These are phyloP conservation scores for Cetoscarus ocellatus DNA, from an alignment of 2,797 vertebrate genomes.

Conservation along the genomic window DNA sequence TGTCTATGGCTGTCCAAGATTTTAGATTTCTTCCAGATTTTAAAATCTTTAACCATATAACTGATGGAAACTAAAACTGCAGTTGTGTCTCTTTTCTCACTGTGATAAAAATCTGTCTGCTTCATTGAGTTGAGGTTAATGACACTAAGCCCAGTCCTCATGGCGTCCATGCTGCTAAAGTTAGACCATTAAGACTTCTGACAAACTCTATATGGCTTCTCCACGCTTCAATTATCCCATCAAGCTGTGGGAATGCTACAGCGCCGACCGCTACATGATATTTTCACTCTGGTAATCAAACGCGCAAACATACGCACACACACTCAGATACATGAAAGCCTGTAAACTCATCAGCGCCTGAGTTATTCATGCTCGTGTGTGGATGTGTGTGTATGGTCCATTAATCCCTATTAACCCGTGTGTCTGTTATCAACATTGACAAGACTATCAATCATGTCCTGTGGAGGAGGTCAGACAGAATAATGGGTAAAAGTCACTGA, in stretches of 20 bases:
- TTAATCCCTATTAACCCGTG: conserved; percentile 82
- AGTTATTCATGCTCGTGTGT: conserved; percentile 26
- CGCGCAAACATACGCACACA: conserved; percentile 40
- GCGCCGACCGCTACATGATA: conserved; percentile 58
- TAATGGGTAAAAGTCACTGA: conserved; percentile 73
- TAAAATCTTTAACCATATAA: not conserved
- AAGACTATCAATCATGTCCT: conserved; percentile 71
- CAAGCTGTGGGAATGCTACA: conserved; percentile 43
- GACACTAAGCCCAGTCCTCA: conserved; percentile 54
- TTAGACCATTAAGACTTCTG: conserved; percentile 66
- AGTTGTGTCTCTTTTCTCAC: conserved; percentile 16
- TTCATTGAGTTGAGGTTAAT: conserved; percentile 41
- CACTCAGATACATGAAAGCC: conserved; percentile 52
- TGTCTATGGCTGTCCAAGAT: no score
- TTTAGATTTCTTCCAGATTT: no score
- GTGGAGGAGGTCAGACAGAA: conserved; percentile 74
- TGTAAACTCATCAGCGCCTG: conserved; percentile 51
- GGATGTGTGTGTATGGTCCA: conserved; percentile 60
- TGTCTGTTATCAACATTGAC: conserved; percentile 71
- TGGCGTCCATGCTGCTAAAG: conserved; percentile 42
- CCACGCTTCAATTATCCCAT: conserved; percentile 75
- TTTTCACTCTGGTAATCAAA: conserved; percentile 59
- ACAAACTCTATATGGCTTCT: conserved; percentile 70
- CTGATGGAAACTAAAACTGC: conserved; percentile 40
- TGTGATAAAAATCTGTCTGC: conserved; percentile 52